Conservation (phyloP, 2,888 invertebrate genomes). For the Drosophila parthenogenetica region DNA sequence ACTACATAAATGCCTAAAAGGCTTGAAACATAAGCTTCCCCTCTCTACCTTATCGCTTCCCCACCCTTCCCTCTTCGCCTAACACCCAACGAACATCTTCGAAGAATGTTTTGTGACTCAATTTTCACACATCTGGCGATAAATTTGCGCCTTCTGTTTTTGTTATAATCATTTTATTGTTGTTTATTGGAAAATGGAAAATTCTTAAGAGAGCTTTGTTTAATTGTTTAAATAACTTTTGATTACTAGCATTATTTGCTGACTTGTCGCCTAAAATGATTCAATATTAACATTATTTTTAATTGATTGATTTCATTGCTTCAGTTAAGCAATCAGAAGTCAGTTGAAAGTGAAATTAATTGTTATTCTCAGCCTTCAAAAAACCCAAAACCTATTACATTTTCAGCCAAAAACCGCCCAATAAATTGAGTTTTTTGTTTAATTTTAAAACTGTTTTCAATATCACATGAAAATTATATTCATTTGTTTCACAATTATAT, state of each 20-base stretch:
- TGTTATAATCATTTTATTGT: conserved; percentile 28
- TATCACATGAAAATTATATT: no score
- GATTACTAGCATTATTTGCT: conserved; percentile 6
- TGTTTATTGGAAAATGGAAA: conserved; percentile 19
- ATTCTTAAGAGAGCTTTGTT: not conserved
- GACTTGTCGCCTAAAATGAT: conserved; percentile 10
- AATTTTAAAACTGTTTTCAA: no score
- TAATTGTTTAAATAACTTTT: conserved; percentile 17
- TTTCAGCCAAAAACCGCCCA: not conserved
- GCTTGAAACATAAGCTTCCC: no score
- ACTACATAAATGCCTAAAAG: no score
- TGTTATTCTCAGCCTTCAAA: not conserved
- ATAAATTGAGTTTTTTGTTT: not conserved
- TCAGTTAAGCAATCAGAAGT: conserved; percentile 4
- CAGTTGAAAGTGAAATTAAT: not conserved
- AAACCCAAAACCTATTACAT: conserved; percentile 13
- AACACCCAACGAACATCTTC: not conserved
- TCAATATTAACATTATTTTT: conserved; percentile 17
- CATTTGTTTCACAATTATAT: no score
- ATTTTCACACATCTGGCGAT: conserved; percentile 43
- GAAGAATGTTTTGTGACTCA: conserved; percentile 30
- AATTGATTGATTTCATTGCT: not conserved
- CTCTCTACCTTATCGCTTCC: no score
- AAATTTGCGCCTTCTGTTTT: conserved; percentile 40
- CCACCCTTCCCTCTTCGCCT: no score